phyloP scores from a whole-genome alignment of 2,113 vertebrate genomes.

The Nibea albiflora region DNA sequence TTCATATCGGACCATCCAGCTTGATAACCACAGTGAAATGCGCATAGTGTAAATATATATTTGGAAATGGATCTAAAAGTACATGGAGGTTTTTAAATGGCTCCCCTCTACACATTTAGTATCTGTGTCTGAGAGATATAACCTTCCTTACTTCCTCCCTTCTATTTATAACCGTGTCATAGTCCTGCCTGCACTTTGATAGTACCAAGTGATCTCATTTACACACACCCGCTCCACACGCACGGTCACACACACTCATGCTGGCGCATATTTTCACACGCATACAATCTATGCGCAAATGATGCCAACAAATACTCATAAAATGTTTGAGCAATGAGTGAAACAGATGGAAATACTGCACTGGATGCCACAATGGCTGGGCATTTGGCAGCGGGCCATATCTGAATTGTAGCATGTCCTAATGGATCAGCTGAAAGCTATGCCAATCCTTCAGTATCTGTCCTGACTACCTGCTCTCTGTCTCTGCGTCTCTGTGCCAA shows the following conservation, averaged over 20 bases:
- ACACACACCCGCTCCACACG: slow-evolving; percentile 68
- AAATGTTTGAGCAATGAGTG: slow-evolving; percentile 70
- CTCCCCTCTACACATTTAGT: slow-evolving; percentile 64
- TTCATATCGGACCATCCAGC: slow-evolving; percentile 3
- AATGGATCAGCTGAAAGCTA: slow-evolving; percentile 77
- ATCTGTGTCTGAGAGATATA: slow-evolving; percentile 73
- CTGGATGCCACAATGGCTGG: slow-evolving; percentile 59
- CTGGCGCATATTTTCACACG: slow-evolving; percentile 55
- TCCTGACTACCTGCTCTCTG: slow-evolving; percentile 66
- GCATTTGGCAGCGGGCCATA: slow-evolving; percentile 59
- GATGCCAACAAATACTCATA: slow-evolving; percentile 65
- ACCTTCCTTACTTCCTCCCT: slow-evolving; percentile 80
- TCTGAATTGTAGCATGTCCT: slow-evolving; percentile 70
- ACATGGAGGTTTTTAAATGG: slow-evolving; percentile 54
- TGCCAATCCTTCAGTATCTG: slow-evolving; percentile 57
- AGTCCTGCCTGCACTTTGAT: slow-evolving; percentile 80
- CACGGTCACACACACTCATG: slow-evolving; percentile 18
- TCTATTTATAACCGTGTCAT: slow-evolving; percentile 84
- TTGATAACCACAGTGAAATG: neutral
- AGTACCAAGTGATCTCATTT: slow-evolving; percentile 82
- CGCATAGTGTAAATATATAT: neutral
- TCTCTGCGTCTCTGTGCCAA: slow-evolving; percentile 57
- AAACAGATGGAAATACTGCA: slow-evolving; percentile 65
- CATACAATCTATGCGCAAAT: slow-evolving; percentile 45
- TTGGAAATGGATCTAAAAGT: slow-evolving; percentile 24